Evolutionary conservation across 2,797 vertebrate species (phyloP).

Genomic region (Alosa sapidissima): DNA sequence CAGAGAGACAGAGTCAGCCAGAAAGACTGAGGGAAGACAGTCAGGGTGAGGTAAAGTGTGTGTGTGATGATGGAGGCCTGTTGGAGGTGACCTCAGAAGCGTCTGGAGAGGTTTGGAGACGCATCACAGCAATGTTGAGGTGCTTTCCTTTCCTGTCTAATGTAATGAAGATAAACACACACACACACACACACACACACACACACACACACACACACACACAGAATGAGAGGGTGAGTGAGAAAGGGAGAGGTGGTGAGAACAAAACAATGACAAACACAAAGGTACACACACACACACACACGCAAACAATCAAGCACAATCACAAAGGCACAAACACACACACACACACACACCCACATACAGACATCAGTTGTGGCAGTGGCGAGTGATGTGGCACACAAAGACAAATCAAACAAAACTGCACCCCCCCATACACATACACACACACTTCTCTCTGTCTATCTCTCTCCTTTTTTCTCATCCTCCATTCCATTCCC

Average conservation of each 20-base stretch:
- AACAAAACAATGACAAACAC: background rate
- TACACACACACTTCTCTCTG: slow-evolving; percentile 38
- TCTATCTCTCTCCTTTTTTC: slow-evolving; percentile 20
- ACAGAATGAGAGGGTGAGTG: background rate
- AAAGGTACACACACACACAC: background rate
- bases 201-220: background rate
- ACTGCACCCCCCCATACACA: slow-evolving; percentile 23
- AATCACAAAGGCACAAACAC: background rate
- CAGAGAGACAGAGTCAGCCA: too few relatives aligned
- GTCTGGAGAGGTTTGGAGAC: too few relatives aligned
- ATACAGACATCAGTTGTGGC: background rate
- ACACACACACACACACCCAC: background rate
- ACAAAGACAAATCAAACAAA: slow-evolving; percentile 15
- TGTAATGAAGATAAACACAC: background rate
- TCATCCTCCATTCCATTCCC: slow-evolving; percentile 24
- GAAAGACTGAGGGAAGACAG: too few relatives aligned
- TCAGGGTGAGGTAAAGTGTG: too few relatives aligned
- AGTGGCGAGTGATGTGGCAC: slow-evolving; percentile 1
- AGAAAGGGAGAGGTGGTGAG: background rate
- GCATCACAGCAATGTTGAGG: too few relatives aligned
- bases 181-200: background rate
- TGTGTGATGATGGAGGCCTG: too few relatives aligned
- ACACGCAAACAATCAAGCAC: background rate
- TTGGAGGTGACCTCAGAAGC: too few relatives aligned
- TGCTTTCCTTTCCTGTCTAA: too few relatives aligned